phyloP scores from a whole-genome alignment of 2,113 vertebrate species.

The Rallus limicola region DNA sequence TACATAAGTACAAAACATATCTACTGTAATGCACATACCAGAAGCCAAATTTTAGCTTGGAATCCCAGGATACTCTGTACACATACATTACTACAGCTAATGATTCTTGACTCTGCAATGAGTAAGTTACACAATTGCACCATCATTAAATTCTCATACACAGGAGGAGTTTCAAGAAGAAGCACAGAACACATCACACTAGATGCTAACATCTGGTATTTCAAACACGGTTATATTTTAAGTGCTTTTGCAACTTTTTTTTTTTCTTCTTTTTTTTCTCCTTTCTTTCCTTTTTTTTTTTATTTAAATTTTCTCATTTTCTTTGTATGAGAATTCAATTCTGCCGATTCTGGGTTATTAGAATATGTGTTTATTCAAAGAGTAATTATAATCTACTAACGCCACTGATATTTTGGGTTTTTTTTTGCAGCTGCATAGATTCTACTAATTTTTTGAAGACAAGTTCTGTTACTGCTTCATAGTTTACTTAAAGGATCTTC shows the following conservation, averaged over 20 bases:
- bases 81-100: not conserved
- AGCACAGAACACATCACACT: not conserved
- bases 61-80: not conserved
- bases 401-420: not conserved
- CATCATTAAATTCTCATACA: not conserved
- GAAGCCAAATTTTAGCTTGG: not conserved
- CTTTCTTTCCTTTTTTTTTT: too few relatives aligned
- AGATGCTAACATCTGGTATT: not conserved
- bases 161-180: not conserved
- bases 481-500: not conserved
- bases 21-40: not conserved
- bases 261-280: too few relatives aligned
- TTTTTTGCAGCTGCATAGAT: not conserved
- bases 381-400: not conserved
- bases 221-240: not conserved
- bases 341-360: not conserved
- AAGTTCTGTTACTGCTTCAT: not conserved
- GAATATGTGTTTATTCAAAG: not conserved
- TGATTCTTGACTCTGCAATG: not conserved
- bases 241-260: not conserved
- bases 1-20: not conserved
- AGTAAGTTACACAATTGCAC: not conserved
- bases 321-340: not conserved
- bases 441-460: not conserved
- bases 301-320: not conserved